phyloP scores from a whole-genome alignment of 2,797 vertebrate species.

The Chromobotia macracanthus region DNA sequence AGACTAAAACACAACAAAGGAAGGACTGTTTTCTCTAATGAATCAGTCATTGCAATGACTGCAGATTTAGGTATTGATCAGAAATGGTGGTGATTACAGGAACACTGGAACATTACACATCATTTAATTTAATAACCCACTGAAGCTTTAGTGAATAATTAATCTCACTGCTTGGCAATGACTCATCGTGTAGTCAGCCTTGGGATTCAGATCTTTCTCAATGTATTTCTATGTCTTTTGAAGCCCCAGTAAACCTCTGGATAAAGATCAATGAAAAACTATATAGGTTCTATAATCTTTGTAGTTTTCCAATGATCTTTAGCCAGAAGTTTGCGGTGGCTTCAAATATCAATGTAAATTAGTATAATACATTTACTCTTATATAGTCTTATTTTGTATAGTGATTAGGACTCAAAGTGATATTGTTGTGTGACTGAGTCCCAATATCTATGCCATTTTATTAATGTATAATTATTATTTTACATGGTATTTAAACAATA shows the following conservation, averaged over 20 bases:
- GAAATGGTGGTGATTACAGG: slow-evolving; percentile 51
- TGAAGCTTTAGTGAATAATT: slow-evolving; percentile 57
- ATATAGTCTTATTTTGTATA: neutral
- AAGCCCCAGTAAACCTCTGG: no score
- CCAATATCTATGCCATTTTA: no score
- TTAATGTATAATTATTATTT: no score
- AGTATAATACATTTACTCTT: neutral
- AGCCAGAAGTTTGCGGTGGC: neutral
- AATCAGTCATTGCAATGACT: slow-evolving; percentile 59
- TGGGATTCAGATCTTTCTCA: slow-evolving; percentile 29
- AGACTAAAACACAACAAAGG: slow-evolving; percentile 36
- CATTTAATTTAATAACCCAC: slow-evolving; percentile 63
- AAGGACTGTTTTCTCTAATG: slow-evolving; percentile 43
- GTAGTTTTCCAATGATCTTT: slow-evolving; percentile 10
- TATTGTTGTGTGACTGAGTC: no score
- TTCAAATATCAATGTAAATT: neutral
- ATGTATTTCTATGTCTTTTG: slow-evolving; percentile 6
- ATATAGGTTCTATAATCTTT: neutral
- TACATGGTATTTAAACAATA: no score
- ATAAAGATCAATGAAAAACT: no score
- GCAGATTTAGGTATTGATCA: slow-evolving; percentile 59
- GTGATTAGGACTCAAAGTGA: no score
- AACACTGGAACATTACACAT: slow-evolving; percentile 52
- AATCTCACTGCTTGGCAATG: slow-evolving; percentile 45
- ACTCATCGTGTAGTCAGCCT: slow-evolving; percentile 39